These are phyloP conservation scores for Dynastes hyllus DNA, from an alignment of 2,888 invertebrate genomes.

Conservation along the genomic window DNA sequence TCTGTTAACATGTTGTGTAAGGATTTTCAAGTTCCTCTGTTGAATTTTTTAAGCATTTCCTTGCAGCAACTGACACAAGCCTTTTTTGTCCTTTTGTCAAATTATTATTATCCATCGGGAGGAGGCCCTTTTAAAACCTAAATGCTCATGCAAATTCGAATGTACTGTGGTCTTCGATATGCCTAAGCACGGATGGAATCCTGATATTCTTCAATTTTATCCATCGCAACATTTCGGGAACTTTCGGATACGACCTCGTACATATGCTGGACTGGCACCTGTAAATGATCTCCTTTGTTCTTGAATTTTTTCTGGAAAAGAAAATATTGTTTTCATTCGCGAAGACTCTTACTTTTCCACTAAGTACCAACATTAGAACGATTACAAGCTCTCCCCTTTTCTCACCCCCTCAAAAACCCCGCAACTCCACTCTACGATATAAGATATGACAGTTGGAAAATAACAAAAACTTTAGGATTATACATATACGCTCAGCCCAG, in stretches of 20 bases:
- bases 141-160: no score
- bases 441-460: conserved; percentile 40
- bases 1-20: neutral
- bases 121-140: no score
- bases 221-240: no score
- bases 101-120: neutral
- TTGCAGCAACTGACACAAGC: neutral
- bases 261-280: no score
- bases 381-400: neutral
- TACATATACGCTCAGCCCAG: neutral
- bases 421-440: neutral
- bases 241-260: no score
- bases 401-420: neutral
- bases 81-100: neutral
- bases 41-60: neutral
- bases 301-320: no score
- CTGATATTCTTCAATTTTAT: no score
- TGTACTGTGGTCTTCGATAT: no score
- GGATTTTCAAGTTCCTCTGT: neutral
- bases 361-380: neutral
- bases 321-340: no score
- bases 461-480: conserved; percentile 37
- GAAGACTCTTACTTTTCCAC: no score
- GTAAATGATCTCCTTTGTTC: no score
- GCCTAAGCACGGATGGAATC: no score